phyloP scores from a whole-genome alignment of 2,113 vertebrate species.

The Micronycteris hirsuta region DNA sequence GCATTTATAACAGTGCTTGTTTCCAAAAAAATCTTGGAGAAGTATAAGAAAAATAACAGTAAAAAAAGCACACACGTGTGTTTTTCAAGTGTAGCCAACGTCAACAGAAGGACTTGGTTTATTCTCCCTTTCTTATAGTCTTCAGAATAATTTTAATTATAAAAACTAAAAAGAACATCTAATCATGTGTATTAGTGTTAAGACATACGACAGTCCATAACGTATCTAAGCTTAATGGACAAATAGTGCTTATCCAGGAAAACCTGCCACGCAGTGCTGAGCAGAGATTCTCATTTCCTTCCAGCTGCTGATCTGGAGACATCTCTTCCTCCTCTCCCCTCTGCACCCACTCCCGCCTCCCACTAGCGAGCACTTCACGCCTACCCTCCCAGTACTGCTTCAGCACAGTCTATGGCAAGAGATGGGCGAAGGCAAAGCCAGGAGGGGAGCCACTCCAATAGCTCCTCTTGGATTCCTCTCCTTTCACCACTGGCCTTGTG shows the following conservation, averaged over 20 bases:
- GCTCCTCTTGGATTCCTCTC: neutral
- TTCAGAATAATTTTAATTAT: neutral
- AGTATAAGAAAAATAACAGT: constrained; percentile 31
- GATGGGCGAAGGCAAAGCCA: neutral
- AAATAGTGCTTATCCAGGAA: neutral
- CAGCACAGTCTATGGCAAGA: neutral
- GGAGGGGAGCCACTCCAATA: neutral
- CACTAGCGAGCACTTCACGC: neutral
- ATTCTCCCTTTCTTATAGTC: neutral
- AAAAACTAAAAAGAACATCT: neutral
- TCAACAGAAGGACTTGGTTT: neutral
- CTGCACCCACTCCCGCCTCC: neutral
- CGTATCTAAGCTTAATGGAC: neutral
- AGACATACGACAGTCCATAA: neutral
- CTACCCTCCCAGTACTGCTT: neutral
- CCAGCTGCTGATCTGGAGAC: neutral
- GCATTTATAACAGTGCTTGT: neutral
- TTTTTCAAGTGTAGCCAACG: constrained; percentile 1
- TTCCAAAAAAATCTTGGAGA: constrained; percentile 51
- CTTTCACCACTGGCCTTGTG: too few species aligned
- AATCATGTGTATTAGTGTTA: neutral
- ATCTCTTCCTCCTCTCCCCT: neutral
- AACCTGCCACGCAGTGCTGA: neutral
- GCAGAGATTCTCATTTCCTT: neutral
- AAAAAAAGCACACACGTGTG: neutral